Base-by-base conservation (phyloP, 2,113 vertebrate species). In the Thalassoma bifasciatum region DNA sequence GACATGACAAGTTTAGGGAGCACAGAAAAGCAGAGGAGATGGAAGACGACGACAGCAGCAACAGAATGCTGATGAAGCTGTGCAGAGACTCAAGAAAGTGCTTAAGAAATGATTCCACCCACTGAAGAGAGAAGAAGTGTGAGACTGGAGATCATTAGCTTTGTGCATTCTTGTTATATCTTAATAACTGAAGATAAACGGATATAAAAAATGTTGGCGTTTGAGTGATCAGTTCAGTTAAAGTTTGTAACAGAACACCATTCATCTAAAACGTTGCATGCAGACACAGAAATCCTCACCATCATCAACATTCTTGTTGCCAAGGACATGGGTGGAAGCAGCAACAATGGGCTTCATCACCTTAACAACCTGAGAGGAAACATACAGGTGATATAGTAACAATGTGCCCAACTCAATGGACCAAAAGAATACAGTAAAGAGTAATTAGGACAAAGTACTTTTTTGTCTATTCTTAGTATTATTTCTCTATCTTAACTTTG, bases 291-390 rank as follows among this genome's bases (percentile, higher is more conserved):
- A 51, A 24, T 53, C 12, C 14, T 93, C 44, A 95, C 94, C 93
- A 77, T 80, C 7, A 72, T 93, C 91, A 0, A 93, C 59, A 0
- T 92, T 62, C 44, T 91, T 92, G 53, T 85, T 77, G 54, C 89
- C 88, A 9, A 93, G 7, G 17, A 92, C 84, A 0, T 92, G 81
- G 62, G 77, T 85, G 66, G 87, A 88, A 57, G 91, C 86, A n/a
- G 87, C 79, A 17, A 94, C 73, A 11, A 95, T 85, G 44, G 88
- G 66, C 66, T 91, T 92, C 72, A 94, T 85, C 4, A 93, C 74
- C 58, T 84, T 74, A 49, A 94, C 80, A 9, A 94, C 52, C 94
- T 95, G 73, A 63, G 30, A n/a, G 21, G 40, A 50, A 68, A 40
- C 46, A 61, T 3, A 46, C 4, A 11, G 23, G 37, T 21, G n/a